phyloP scores from a whole-genome alignment of 2,113 vertebrate genomes.

The Bungarus multicinctus region DNA sequence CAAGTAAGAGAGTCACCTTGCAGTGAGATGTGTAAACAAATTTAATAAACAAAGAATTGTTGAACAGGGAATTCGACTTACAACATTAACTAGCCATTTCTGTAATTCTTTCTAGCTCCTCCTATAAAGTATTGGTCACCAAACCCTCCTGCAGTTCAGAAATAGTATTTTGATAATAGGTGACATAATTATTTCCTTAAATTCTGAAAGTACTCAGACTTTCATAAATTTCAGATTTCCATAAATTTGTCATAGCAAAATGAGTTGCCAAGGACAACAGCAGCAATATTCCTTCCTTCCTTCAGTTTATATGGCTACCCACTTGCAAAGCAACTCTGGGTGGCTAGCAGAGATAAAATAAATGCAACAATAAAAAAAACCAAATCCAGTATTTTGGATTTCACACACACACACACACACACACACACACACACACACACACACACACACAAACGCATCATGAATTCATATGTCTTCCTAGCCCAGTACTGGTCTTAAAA shows the following conservation, averaged over 20 bases:
- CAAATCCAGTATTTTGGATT: not conserved
- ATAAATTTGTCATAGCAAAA: not conserved
- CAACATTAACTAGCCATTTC: not conserved
- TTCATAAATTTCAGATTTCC: not conserved
- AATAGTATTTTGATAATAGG: not conserved
- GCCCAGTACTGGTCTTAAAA: not conserved
- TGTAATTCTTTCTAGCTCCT: not conserved
- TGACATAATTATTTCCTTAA: not conserved
- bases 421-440: not conserved
- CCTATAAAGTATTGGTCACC: not conserved
- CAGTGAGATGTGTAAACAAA: not conserved
- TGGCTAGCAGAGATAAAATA: not conserved
- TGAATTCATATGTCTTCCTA: not conserved
- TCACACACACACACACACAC: not conserved
- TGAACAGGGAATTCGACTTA: not conserved
- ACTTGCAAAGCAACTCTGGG: not conserved
- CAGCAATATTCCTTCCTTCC: not conserved
- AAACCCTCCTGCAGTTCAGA: not conserved
- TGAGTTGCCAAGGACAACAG: not conserved
- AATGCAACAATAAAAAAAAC: not conserved
- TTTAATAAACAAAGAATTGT: not conserved
- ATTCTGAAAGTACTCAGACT: not conserved
- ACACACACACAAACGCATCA: not conserved
- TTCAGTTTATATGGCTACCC: not conserved
- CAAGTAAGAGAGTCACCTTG: not conserved